Base-by-base conservation (phyloP, 1,140 invertebrate species). In the Oncopeltus fasciatus region DNA sequence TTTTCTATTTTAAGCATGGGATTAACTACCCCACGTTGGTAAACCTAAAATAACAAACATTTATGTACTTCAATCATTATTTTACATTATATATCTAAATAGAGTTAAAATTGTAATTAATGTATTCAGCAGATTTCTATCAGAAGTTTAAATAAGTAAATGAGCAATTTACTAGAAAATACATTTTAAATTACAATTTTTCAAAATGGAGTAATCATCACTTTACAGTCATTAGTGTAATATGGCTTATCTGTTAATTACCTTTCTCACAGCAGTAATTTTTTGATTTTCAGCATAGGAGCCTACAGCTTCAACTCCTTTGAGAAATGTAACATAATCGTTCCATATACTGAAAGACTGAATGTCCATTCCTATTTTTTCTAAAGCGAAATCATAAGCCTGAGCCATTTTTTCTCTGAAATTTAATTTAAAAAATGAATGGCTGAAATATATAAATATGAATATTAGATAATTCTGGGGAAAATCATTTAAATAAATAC, bases 231-330 rank as follows among this genome's bases (percentile, higher is more conserved):
- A n/a, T n/a, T 26, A 8, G 14, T 26, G 5, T 14, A 8, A 58
- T 14, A 47, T 8, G n/a, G n/a, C n/a, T n/a, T n/a, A 12, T 2
- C 53, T 38, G 43, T 57, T 27, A 62, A 53, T 70, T 71, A 96
- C 90, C 78, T 97, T 95, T 57, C 96, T 78, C 3, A 98, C 92
- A 18, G 95, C 96, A 53, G 92, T 95, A 53, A 98, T 99, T 74
- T 95, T 93, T 76, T 99, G 96, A 75, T 99, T 99, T 74, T 99
- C 96, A 0, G 96, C 96, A 77, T 98, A 99, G 8, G 93, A 96
- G 4, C 96, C 95, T 2, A 95, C 87, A 16, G 95, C 95, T 69
- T 98, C 95, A 0, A 98, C 95, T 64, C 86, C 85, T 75, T 97
- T 98, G n/a, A 99, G 75, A 75, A 99, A 99, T 28, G 84, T 87